Conservation (phyloP, 2,797 vertebrate species). For the Micrastur ruficollis region DNA sequence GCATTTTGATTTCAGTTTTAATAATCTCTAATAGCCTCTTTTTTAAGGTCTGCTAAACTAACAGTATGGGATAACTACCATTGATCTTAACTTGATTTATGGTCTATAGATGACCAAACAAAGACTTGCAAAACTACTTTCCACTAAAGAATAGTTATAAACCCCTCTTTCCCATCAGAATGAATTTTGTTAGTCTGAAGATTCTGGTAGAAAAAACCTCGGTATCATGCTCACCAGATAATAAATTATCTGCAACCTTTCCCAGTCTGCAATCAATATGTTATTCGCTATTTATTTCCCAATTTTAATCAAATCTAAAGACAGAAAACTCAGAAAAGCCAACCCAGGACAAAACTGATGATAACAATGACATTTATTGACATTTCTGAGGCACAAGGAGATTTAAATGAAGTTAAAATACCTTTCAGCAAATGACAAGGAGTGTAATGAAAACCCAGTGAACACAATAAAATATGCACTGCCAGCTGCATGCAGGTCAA, state of each 20-base stretch:
- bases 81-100: conserved; percentile 55
- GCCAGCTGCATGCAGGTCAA: conserved; percentile 20
- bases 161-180: neutral
- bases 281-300: conserved; percentile 63
- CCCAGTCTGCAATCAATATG: conserved; percentile 57
- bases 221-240: conserved; percentile 20
- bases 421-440: conserved; percentile 57
- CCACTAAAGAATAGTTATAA: conserved; percentile 28
- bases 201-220: neutral
- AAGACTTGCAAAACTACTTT: conserved; percentile 29
- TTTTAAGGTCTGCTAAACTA: conserved; percentile 37
- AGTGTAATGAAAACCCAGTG: conserved; percentile 43
- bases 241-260: conserved; percentile 64
- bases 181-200: conserved; percentile 18
- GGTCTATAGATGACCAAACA: conserved; percentile 37
- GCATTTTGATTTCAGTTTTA: conserved; percentile 12
- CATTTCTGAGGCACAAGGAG: conserved; percentile 58
- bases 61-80: neutral
- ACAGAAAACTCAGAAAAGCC: conserved; percentile 50
- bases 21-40: conserved; percentile 5
- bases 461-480: conserved; percentile 44
- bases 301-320: conserved; percentile 62
- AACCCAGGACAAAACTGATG: conserved; percentile 56
- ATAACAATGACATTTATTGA: conserved; percentile 69
- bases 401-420: conserved; percentile 67